Conservation (phyloP, 2,113 vertebrate genomes). For the Urocolius indicus region DNA sequence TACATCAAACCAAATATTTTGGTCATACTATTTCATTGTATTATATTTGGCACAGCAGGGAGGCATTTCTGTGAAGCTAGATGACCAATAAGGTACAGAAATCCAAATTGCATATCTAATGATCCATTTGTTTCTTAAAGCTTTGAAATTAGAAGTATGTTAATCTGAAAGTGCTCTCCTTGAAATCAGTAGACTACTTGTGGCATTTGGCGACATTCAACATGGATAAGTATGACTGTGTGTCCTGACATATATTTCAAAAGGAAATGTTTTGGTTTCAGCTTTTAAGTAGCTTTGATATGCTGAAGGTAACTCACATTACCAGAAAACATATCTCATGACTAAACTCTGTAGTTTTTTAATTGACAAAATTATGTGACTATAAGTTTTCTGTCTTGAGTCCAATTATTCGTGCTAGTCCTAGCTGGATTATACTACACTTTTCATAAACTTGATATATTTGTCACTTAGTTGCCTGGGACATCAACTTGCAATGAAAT, state of each 20-base stretch:
- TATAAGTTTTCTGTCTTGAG: background rate
- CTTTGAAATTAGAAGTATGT: background rate
- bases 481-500: conserved; percentile 23
- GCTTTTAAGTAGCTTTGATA: background rate
- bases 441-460: background rate
- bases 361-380: background rate
- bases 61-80: background rate
- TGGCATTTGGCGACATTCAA: background rate
- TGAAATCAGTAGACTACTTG: background rate
- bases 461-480: background rate
- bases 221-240: background rate
- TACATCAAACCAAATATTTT: background rate
- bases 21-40: background rate
- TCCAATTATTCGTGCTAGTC: background rate
- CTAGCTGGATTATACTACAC: background rate
- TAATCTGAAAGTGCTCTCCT: background rate
- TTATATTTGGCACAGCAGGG: background rate
- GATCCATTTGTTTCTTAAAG: background rate
- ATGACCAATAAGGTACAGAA: background rate
- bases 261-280: background rate
- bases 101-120: background rate
- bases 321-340: background rate
- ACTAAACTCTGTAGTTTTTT: background rate
- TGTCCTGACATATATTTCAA: background rate
- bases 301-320: background rate